phyloP scores from a whole-genome alignment of 2,888 invertebrate species.

The Volucella bombylans region DNA sequence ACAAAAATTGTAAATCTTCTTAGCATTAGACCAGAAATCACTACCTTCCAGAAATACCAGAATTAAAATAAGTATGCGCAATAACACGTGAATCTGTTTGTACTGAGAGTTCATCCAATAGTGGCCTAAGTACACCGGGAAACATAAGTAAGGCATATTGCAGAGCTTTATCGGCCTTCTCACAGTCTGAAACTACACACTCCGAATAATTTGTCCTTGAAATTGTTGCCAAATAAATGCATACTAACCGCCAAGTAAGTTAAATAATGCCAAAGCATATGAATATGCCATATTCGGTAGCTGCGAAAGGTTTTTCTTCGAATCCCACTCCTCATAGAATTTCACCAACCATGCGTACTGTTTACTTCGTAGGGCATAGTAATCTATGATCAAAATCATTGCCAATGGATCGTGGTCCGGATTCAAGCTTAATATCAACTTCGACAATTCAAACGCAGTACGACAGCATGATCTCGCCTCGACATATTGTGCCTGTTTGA shows the following conservation, averaged over 20 bases:
- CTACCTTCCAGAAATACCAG: slow-evolving; percentile 79
- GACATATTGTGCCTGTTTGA: slow-evolving; percentile 90
- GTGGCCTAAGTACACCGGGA: slow-evolving; percentile 88
- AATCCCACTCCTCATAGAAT: slow-evolving; percentile 85
- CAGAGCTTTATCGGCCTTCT: slow-evolving; percentile 85
- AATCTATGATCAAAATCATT: slow-evolving; percentile 90
- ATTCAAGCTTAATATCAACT: slow-evolving; percentile 90
- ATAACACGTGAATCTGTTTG: slow-evolving; percentile 87
- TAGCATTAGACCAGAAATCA: slow-evolving; percentile 19
- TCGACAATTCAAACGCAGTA: slow-evolving; percentile 94
- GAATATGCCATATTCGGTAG: slow-evolving; percentile 95
- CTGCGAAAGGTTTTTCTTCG: slow-evolving; percentile 87
- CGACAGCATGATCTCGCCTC: slow-evolving; percentile 91
- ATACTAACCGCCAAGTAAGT: slow-evolving; percentile 82
- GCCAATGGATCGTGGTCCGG: slow-evolving; percentile 90
- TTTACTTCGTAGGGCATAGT: slow-evolving; percentile 89
- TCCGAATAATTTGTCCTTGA: slow-evolving; percentile 10
- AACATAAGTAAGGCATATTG: slow-evolving; percentile 92
- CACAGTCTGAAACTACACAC: slow-evolving; percentile 77
- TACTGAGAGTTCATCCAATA: slow-evolving; percentile 90
- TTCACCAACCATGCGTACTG: slow-evolving; percentile 89
- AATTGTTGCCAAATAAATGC: background rate
- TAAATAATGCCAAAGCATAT: slow-evolving; percentile 88
- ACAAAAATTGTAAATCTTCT: slow-evolving; percentile 24
- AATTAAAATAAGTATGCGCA: slow-evolving; percentile 83